These are phyloP conservation scores for Crenuchus spilurus DNA, from an alignment of 2,797 vertebrate species.

Conservation along the genomic window DNA sequence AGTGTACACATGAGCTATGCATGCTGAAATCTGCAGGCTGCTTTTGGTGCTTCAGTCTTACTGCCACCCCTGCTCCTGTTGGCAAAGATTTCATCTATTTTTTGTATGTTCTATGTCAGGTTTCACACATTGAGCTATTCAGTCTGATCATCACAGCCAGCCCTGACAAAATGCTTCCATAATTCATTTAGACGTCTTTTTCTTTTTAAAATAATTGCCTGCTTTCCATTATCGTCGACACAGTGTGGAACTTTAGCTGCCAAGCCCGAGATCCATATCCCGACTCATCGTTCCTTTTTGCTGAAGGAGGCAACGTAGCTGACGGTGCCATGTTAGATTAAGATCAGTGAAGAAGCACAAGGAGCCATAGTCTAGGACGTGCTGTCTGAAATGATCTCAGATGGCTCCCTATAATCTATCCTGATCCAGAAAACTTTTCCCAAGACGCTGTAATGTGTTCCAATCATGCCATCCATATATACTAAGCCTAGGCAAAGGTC, in stretches of 20 bases:
- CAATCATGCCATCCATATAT: constrained; percentile 43
- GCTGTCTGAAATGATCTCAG: constrained; percentile 75
- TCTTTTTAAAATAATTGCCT: constrained; percentile 57
- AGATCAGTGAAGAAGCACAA: constrained; percentile 74
- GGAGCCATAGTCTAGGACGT: constrained; percentile 75
- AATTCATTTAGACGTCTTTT: constrained; percentile 43
- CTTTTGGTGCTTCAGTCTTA: constrained; percentile 33
- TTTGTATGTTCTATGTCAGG: constrained; percentile 27
- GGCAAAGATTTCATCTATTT: constrained; percentile 39
- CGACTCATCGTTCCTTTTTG: constrained; percentile 78
- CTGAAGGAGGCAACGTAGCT: constrained; percentile 77
- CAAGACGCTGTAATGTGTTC: constrained; percentile 59
- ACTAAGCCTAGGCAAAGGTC: constrained; percentile 38
- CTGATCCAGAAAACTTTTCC: constrained; percentile 66
- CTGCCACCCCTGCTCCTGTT: constrained; percentile 45
- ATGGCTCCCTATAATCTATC: constrained; percentile 70
- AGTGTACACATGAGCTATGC: constrained; percentile 63
- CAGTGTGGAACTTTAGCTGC: constrained; percentile 61
- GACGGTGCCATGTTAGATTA: constrained; percentile 78
- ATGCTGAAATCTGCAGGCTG: constrained; percentile 51
- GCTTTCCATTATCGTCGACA: constrained; percentile 64
- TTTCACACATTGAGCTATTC: constrained; percentile 36
- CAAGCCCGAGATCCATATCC: constrained; percentile 71
- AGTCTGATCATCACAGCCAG: constrained; percentile 14
- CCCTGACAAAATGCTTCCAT: constrained; percentile 35